phyloP scores from a whole-genome alignment of 1,140 invertebrate species.

The Macrobrachium nipponense region DNA sequence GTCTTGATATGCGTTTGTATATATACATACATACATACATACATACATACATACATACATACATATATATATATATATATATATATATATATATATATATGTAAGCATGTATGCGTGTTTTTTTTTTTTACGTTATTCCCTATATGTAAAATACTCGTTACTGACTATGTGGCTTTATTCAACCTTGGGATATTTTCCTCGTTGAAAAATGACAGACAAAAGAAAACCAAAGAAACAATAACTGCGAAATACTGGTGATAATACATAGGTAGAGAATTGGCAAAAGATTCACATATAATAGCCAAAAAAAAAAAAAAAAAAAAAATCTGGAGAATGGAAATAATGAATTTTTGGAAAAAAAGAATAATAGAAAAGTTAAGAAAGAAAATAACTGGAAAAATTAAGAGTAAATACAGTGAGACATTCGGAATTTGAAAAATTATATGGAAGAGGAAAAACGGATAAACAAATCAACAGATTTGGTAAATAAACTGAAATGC shows the following conservation, averaged over 20 bases:
- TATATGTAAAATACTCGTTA: too few species aligned
- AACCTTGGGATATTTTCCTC: not conserved
- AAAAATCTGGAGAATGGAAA: not conserved
- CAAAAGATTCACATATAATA: too few species aligned
- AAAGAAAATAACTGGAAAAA: not conserved
- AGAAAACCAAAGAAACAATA: too few species aligned
- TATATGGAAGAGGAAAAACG: too few species aligned
- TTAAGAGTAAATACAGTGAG: too few species aligned
- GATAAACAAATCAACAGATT: too few species aligned
- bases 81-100: conserved; percentile 7
- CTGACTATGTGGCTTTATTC: too few species aligned
- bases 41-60: not conserved
- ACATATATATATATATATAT: conserved; percentile 2
- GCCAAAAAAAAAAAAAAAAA: not conserved
- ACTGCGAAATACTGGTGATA: not conserved
- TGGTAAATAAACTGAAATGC: too few species aligned
- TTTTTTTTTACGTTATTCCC: too few species aligned
- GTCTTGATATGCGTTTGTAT: not conserved
- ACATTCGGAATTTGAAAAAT: too few species aligned
- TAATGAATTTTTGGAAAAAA: too few species aligned
- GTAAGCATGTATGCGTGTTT: too few species aligned
- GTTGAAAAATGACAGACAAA: not conserved
- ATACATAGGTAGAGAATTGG: not conserved
- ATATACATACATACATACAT: not conserved
- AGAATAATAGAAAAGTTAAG: not conserved